phyloP scores from a whole-genome alignment of 2,797 vertebrate species.

The Syncerus caffer region DNA sequence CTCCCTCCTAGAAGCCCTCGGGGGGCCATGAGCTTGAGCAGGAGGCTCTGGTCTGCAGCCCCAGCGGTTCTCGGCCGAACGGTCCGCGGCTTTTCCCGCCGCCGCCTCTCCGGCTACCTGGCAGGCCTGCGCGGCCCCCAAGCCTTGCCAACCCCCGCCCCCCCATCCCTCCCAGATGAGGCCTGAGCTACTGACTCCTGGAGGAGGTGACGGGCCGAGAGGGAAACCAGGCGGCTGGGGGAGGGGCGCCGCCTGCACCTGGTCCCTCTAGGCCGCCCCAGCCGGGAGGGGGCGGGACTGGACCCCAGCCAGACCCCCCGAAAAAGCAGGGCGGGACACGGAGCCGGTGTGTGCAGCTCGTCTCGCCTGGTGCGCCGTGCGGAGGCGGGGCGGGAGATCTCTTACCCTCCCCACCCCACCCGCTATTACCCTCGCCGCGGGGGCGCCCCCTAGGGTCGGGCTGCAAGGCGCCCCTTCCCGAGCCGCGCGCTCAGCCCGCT shows the following conservation, averaged over 20 bases:
- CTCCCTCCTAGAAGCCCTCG: background rate
- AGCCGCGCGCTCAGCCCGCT: slow-evolving; percentile 67
- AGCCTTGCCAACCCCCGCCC: slow-evolving; percentile 72
- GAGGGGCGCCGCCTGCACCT: slow-evolving; percentile 82
- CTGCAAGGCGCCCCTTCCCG: slow-evolving; percentile 36
- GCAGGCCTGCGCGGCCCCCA: slow-evolving; percentile 75
- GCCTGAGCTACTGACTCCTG: slow-evolving; percentile 78
- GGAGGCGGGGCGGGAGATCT: background rate
- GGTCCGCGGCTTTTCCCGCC: slow-evolving; percentile 46
- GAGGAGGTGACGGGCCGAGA: slow-evolving; percentile 74
- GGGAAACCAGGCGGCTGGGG: slow-evolving; percentile 76
- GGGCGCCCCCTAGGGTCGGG: slow-evolving; percentile 60
- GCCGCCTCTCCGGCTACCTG: slow-evolving; percentile 81
- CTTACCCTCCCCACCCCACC: background rate
- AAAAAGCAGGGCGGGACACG: background rate
- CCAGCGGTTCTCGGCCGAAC: background rate
- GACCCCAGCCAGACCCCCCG: slow-evolving; percentile 63
- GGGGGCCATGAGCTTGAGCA: background rate
- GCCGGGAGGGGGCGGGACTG: slow-evolving; percentile 62
- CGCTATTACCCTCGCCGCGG: background rate
- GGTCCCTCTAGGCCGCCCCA: slow-evolving; percentile 65
- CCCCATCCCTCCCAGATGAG: slow-evolving; percentile 70
- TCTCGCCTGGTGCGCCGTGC: background rate
- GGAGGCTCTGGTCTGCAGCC: background rate
- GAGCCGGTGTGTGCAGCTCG: background rate